These are phyloP conservation scores for Meghimatium bilineatum DNA, from an alignment of 2,888 invertebrate genomes.

Conservation along the genomic window DNA sequence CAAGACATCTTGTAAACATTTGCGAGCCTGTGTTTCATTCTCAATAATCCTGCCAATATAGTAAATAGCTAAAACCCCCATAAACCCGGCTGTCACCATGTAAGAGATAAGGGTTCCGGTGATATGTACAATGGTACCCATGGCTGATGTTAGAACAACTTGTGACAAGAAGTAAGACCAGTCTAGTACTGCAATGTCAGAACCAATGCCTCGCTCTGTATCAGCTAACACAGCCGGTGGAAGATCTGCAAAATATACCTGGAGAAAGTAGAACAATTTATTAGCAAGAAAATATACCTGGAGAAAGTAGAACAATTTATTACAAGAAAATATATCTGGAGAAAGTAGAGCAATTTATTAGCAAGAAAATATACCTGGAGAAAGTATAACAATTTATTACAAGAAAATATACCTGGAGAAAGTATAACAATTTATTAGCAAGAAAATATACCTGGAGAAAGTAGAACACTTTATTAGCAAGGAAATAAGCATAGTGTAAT, in stretches of 20 bases:
- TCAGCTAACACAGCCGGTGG: slow-evolving; percentile 45
- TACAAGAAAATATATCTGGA: no score
- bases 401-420: no score
- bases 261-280: slow-evolving; percentile 43
- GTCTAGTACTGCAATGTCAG: slow-evolving; percentile 87
- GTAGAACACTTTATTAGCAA: no score
- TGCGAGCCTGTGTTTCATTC: slow-evolving; percentile 42
- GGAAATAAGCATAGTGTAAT: no score
- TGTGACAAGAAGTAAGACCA: slow-evolving; percentile 78
- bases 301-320: no score
- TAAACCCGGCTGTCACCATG: slow-evolving; percentile 77
- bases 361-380: no score
- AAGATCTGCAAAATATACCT: slow-evolving; percentile 75
- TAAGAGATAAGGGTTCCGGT: slow-evolving; percentile 77
- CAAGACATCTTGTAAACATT: slow-evolving; percentile 20
- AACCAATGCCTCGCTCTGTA: slow-evolving; percentile 88
- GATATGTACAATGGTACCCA: slow-evolving; percentile 78
- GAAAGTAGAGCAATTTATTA: no score
- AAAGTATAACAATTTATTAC: no score
- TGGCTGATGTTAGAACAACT: slow-evolving; percentile 76
- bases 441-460: no score
- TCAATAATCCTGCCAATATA: slow-evolving; percentile 57
- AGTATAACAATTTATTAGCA: no score
- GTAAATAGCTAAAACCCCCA: slow-evolving; percentile 74
- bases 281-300: no score